Conservation (phyloP, 92 coral and sea anemone genomes). For the Parazoanthus darwini region DNA sequence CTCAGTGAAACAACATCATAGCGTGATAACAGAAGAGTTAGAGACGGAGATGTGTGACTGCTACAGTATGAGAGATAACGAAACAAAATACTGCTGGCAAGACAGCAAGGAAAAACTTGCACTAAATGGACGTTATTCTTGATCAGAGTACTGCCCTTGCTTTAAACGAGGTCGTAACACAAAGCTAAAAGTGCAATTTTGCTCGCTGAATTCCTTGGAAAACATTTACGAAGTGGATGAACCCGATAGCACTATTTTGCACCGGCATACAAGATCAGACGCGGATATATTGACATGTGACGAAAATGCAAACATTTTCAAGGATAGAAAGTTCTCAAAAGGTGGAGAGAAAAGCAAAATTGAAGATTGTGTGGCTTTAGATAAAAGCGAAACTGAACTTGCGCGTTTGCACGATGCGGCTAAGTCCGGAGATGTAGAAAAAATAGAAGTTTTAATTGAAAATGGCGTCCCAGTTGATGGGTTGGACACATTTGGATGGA, state of each 20-base stretch:
- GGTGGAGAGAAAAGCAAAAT: background rate
- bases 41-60: background rate
- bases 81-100: background rate
- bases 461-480: slow-evolving; percentile 69
- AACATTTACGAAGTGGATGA: slow-evolving; percentile 36
- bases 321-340: background rate
- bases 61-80: background rate
- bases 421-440: slow-evolving; percentile 54
- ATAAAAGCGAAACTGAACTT: slow-evolving; percentile 48
- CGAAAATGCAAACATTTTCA: slow-evolving; percentile 6
- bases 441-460: slow-evolving; percentile 50
- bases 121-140: background rate
- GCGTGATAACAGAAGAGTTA: background rate
- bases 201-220: slow-evolving; percentile 27
- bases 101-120: background rate
- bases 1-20: background rate
- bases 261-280: background rate
- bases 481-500: slow-evolving; percentile 66
- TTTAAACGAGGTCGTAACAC: slow-evolving; percentile 31
- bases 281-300: background rate
- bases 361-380: background rate
- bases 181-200: slow-evolving; percentile 11
- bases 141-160: background rate
- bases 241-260: background rate
- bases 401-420: slow-evolving; percentile 75